Conservation (phyloP, 2,888 invertebrate genomes). For the Dryobota labecula region DNA sequence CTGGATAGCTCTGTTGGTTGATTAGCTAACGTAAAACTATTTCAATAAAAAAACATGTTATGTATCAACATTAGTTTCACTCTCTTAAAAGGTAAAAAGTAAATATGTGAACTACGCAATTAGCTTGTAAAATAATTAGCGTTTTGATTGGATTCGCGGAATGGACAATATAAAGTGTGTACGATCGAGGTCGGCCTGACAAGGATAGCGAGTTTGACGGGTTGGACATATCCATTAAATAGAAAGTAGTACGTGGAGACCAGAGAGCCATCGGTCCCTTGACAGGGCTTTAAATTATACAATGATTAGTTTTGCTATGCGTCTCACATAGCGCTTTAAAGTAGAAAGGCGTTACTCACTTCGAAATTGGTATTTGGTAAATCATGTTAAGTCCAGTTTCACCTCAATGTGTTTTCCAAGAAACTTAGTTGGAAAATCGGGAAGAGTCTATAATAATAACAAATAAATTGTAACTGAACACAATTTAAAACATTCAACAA, state of each 20-base stretch:
- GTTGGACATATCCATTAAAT: slow-evolving; percentile 73
- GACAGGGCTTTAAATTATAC: slow-evolving; percentile 72
- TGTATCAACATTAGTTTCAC: slow-evolving; percentile 31
- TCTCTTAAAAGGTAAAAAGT: slow-evolving; percentile 27
- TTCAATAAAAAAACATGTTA: slow-evolving; percentile 31
- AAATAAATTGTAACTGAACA: slow-evolving; percentile 20
- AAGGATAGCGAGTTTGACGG: slow-evolving; percentile 76
- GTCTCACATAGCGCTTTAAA: slow-evolving; percentile 41
- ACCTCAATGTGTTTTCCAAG: neutral
- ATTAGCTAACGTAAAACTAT: slow-evolving; percentile 4
- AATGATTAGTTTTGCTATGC: slow-evolving; percentile 71
- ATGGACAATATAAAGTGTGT: slow-evolving; percentile 63
- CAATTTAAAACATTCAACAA: slow-evolving; percentile 19
- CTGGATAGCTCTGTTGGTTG: neutral
- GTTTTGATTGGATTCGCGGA: slow-evolving; percentile 67
- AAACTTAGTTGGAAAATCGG: slow-evolving; percentile 11
- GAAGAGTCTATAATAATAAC: slow-evolving; percentile 12
- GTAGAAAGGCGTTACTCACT: slow-evolving; percentile 46
- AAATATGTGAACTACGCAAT: slow-evolving; percentile 41
- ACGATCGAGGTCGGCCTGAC: slow-evolving; percentile 68
- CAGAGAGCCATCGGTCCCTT: slow-evolving; percentile 69
- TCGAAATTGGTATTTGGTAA: slow-evolving; percentile 18
- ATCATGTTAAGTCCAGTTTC: slow-evolving; percentile 5
- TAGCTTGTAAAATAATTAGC: slow-evolving; percentile 63
- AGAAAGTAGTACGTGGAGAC: slow-evolving; percentile 73